Evolutionary conservation across 2,888 invertebrate genomes (phyloP).

Genomic region (Pseudococcus viburni): DNA sequence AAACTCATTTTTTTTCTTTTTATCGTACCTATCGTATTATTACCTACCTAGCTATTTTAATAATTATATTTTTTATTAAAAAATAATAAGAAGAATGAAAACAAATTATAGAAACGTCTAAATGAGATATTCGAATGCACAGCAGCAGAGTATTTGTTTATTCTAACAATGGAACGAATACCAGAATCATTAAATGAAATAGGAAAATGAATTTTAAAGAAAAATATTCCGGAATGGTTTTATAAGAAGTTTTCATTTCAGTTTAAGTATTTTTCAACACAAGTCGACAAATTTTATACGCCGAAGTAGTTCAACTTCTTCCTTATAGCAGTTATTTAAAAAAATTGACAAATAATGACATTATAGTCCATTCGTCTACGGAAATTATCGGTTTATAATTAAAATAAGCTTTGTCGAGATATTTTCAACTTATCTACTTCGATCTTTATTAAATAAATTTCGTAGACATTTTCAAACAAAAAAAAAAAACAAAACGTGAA

Average conservation of each 20-base stretch:
- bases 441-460: not conserved
- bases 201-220: not conserved
- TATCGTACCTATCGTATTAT: not conserved
- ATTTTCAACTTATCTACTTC: not conserved
- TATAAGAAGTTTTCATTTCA: slow-evolving; percentile 11
- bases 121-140: not conserved
- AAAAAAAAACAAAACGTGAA: too few relatives aligned
- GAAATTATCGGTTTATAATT: not conserved
- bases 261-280: not conserved
- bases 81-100: not conserved
- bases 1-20: not conserved
- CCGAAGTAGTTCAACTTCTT: not conserved
- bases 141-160: not conserved
- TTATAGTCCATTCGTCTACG: not conserved
- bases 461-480: not conserved
- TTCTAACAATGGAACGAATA: not conserved
- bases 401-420: not conserved
- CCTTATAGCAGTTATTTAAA: not conserved
- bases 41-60: not conserved
- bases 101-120: not conserved
- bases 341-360: slow-evolving; percentile 27
- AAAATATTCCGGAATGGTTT: not conserved
- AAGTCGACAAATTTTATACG: not conserved
- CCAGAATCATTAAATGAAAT: not conserved
- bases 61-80: not conserved